Percentiles rank a stretch among this genome's conserved stretches.
Evolutionary conservation across 2,797 vertebrate species (phyloP).

Genomic region (Brotula barbata): DNA sequence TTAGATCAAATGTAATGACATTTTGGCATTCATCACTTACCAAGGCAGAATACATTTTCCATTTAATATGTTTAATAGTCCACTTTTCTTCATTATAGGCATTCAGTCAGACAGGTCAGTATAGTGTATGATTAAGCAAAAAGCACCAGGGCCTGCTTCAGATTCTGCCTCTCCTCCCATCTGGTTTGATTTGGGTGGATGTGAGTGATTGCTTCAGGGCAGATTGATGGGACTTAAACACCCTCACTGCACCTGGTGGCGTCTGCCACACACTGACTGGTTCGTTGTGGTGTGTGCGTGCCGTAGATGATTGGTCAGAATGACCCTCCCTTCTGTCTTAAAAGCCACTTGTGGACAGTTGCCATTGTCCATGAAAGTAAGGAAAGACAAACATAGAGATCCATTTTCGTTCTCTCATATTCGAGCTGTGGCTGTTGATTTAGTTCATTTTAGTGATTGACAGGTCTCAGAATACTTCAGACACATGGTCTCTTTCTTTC

Average conservation of each 20-base stretch:
- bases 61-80: slow-evolving; percentile 58
- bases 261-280: slow-evolving; percentile 40
- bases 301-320: slow-evolving; percentile 17
- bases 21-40: slow-evolving; percentile 49
- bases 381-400: slow-evolving; percentile 21
- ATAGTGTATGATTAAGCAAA: slow-evolving; percentile 62
- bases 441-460: slow-evolving; percentile 44
- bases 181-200: slow-evolving; percentile 49
- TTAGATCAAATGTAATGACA: slow-evolving; percentile 39
- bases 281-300: slow-evolving; percentile 13
- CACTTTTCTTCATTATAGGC: slow-evolving; percentile 61
- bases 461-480: slow-evolving; percentile 36
- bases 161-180: slow-evolving; percentile 46
- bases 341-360: slow-evolving; percentile 20
- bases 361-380: slow-evolving; percentile 34
- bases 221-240: slow-evolving; percentile 56
- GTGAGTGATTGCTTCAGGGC: slow-evolving; percentile 41
- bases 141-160: slow-evolving; percentile 45
- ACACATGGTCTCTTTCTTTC: slow-evolving; percentile 12
- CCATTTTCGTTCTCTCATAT: slow-evolving; percentile 12
- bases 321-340: slow-evolving; percentile 26
- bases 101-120: slow-evolving; percentile 48
- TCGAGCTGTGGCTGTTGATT: slow-evolving; percentile 16
- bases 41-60: slow-evolving; percentile 44
- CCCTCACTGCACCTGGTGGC: slow-evolving; percentile 40